Evolutionary conservation across 2,797 vertebrate genomes (phyloP), one percentile per base, ranked within the genome.

Genomic region (Borostomias antarcticus): DNA sequence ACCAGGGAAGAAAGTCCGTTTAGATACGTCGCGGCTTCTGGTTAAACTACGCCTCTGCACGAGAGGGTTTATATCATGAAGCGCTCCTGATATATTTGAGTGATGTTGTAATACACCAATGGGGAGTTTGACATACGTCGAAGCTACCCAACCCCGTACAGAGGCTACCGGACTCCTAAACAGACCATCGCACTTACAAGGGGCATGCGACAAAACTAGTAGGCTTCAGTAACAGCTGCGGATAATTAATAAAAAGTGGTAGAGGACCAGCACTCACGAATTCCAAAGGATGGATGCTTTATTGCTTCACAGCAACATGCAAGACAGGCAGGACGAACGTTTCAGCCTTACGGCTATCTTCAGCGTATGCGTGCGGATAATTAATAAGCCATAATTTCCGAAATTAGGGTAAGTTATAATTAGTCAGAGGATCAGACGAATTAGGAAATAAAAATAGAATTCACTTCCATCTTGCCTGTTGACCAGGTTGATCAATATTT

Each of bases 401-500:
- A 72, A 67, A 48, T 50, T 13, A 50, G 23, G 48, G 54, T 56
- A 54, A 51, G 63, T 57, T 35, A 81, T 48, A 28, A 35, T 43
- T 62, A 73, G 76, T 57, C 43, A 65, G 69, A 28, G 61, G 62
- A 66, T 1, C 52, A 69, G 59, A 58, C 7, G 47, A 66, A 60
- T 62, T 68, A 67, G 7, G 21, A 10, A 76, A 74, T 70, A 37
- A 47, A 80, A 86, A 86, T 88, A 89, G 82, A 85, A 78, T 70
- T 63, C 54, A 54, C 70, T 83, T 53, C 25, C 30, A 78, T 76
- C 88, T 88, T 85, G 68, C 80, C 79, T 72, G 25, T 82, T 85
- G 77, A 82, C 88, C 73, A 13, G 4, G n/a, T n/a, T n/a, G n/a
- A n/a, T n/a, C n/a, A n/a, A n/a, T n/a, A n/a, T n/a, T n/a, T n/a